Percentiles rank a stretch among this genome's conserved stretches.
Evolutionary conservation across 2,888 invertebrate species (phyloP).

Genomic region (Thalpophila matura): DNA sequence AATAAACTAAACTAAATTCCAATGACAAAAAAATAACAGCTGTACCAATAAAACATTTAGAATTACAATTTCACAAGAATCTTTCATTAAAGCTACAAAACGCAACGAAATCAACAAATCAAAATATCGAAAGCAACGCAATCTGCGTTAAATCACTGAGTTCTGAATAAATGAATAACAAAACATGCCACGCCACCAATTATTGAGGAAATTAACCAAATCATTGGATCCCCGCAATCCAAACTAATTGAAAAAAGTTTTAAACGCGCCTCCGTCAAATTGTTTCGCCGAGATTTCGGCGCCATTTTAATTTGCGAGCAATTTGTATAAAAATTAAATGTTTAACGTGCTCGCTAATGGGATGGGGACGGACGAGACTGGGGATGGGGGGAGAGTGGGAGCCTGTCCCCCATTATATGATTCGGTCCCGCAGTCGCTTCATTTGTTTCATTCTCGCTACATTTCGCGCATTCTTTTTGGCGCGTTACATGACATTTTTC

Average conservation of each 20-base stretch:
- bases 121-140: conserved; percentile 39
- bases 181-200: conserved; percentile 46
- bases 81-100: conserved; percentile 18
- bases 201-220: conserved; percentile 61
- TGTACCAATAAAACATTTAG: not conserved
- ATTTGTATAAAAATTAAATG: conserved; percentile 73
- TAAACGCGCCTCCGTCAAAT: conserved; percentile 53
- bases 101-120: conserved; percentile 43
- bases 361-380: conserved; percentile 4
- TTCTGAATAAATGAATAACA: conserved; percentile 56
- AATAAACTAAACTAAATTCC: not conserved
- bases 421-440: conserved; percentile 48
- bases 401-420: conserved; percentile 40
- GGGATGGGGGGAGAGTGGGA: not conserved
- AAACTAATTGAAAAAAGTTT: conserved; percentile 61
- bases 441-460: conserved; percentile 45
- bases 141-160: conserved; percentile 45
- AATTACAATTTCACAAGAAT: conserved; percentile 15
- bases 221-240: conserved; percentile 53
- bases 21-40: not conserved
- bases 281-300: conserved; percentile 59
- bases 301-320: conserved; percentile 69
- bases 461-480: conserved; percentile 35
- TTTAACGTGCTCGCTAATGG: conserved; percentile 62
- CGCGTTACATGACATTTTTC: conserved; percentile 27